phyloP scores from a whole-genome alignment of 37 sponge, comb jelly and placozoan species.

The Oscarella lobularis region DNA sequence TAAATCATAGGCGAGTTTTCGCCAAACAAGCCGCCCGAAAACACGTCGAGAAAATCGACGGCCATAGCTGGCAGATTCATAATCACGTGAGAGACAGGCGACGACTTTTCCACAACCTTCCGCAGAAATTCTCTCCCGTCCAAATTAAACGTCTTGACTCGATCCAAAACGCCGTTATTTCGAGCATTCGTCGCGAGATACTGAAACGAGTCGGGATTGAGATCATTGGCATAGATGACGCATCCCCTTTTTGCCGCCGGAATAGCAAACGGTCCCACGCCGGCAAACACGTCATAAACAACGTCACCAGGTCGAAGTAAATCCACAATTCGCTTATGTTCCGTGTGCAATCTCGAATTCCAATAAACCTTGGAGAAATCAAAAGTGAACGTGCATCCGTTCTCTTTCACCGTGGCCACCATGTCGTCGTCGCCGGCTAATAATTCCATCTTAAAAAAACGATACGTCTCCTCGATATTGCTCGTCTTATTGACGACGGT shows the following conservation, averaged over 20 bases:
- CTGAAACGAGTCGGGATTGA: constrained; percentile 72
- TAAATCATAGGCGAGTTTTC: constrained; percentile 44
- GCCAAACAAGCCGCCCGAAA: constrained; percentile 13
- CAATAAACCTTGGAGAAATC: constrained; percentile 96
- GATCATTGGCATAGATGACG: constrained; percentile 83
- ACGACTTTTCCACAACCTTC: constrained; percentile 4
- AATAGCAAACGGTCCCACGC: constrained; percentile 93
- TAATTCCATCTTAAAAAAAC: constrained; percentile 90
- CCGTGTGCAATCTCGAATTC: constrained; percentile 88
- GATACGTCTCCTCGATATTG: constrained; percentile 58
- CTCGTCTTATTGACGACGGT: constrained; percentile 91
- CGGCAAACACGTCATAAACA: constrained; percentile 93
- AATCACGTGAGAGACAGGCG: background rate
- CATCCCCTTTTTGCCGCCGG: constrained; percentile 83
- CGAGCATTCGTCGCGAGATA: constrained; percentile 55
- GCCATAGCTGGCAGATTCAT: constrained; percentile 86
- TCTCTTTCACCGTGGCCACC: constrained; percentile 67
- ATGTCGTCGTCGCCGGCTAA: constrained; percentile 75
- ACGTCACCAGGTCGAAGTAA: constrained; percentile 34
- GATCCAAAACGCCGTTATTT: constrained; percentile 33
- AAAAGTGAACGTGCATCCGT: constrained; percentile 65
- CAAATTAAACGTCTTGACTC: constrained; percentile 42
- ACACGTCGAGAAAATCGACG: constrained; percentile 54
- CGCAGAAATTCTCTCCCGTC: constrained; percentile 81
- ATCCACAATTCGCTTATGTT: constrained; percentile 50